phyloP scores from a whole-genome alignment of 2,797 vertebrate species.

The Emys orbicularis region DNA sequence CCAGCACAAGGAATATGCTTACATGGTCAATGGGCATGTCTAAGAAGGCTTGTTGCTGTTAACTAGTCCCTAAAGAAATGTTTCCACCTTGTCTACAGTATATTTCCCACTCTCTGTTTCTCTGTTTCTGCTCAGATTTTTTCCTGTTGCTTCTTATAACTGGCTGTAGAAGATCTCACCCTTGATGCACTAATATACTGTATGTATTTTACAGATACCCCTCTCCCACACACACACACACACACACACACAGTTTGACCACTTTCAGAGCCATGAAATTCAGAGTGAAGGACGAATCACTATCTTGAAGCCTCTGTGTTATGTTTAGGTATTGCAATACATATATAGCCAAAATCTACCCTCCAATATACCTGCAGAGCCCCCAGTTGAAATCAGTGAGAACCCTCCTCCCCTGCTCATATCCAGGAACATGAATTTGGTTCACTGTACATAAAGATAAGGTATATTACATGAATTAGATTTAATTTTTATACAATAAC shows the following conservation, averaged over 20 bases:
- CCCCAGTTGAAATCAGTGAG: background rate
- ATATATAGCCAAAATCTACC: background rate
- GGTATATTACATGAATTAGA: too few relatives aligned
- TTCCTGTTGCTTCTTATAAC: background rate
- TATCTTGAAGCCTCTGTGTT: background rate
- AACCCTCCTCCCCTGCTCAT: background rate
- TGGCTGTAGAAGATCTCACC: background rate
- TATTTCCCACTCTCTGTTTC: constrained; percentile 18
- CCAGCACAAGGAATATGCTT: constrained; percentile 77
- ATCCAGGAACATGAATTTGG: background rate
- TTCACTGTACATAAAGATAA: background rate
- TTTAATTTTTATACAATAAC: too few relatives aligned
- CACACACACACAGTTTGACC: background rate
- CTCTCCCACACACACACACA: background rate
- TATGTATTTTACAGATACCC: background rate
- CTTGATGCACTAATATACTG: background rate
- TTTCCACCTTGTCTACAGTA: constrained; percentile 54
- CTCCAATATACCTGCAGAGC: background rate
- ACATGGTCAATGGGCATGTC: constrained; percentile 79
- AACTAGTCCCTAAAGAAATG: constrained; percentile 75
- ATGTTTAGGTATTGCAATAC: background rate
- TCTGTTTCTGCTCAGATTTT: background rate
- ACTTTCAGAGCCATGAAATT: background rate
- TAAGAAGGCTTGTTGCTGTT: constrained; percentile 77
- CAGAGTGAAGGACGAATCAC: background rate